Conservation (phyloP, 2,113 vertebrate genomes). For the Brienomyrus brachyistius region DNA sequence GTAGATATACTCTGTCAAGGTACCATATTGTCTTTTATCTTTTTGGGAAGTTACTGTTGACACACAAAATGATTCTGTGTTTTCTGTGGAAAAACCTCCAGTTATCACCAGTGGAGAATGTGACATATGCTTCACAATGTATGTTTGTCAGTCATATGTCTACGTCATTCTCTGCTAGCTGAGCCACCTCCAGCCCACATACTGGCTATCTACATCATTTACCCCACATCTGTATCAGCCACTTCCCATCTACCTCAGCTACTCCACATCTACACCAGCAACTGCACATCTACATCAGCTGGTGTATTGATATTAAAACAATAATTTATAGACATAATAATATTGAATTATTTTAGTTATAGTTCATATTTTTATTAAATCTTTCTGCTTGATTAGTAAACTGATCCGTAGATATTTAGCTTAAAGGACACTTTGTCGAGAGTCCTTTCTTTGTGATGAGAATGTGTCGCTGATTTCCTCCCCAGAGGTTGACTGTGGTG, state of each 20-base stretch:
- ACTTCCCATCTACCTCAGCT: neutral
- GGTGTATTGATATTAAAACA: neutral
- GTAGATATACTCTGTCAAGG: conserved; percentile 49
- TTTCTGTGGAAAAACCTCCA: neutral
- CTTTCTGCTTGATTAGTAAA: neutral
- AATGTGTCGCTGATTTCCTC: neutral
- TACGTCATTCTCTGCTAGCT: neutral
- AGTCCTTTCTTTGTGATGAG: neutral
- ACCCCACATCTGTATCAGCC: neutral
- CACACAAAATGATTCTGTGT: neutral
- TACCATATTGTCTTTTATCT: conserved; percentile 29
- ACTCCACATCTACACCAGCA: neutral
- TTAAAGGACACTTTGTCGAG: too few species aligned
- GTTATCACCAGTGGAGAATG: neutral
- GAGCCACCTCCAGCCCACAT: neutral
- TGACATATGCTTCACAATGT: neutral
- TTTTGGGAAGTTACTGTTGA: neutral
- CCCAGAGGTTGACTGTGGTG: conserved; percentile 60
- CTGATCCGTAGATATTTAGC: neutral
- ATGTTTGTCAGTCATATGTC: neutral
- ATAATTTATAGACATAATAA: too few species aligned
- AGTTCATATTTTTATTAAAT: too few species aligned
- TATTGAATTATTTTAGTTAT: too few species aligned
- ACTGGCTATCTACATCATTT: neutral
- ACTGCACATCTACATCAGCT: neutral